Base-by-base conservation (phyloP, 2,888 invertebrate species). In the Minunthozetes semirufus region DNA sequence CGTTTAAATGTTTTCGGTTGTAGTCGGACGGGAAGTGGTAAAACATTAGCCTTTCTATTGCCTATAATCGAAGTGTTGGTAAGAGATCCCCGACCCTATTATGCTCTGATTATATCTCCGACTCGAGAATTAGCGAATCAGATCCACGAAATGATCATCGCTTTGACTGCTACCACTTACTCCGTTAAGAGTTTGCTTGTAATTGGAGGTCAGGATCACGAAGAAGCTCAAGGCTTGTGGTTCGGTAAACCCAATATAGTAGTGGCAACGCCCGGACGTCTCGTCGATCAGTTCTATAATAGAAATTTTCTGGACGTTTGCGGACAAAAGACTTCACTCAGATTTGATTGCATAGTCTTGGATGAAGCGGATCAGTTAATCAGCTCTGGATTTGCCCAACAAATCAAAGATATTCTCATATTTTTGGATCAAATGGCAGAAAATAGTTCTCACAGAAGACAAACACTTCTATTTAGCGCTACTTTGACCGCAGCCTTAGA, bases 11-110 rank as follows among this genome's bases (percentile, higher is more conserved):
- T 94, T 80, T 91, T 99, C 77, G 98, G 95, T 11, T 94, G 94
- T 80, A 95, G 97, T 0, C 95, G 97, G 83, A 99, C 98, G 11
- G 98, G 98, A 17, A 96, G 95, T 75, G 98, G 98, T 1, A 99
- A 99, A 86, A 99, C 99, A 0, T 88, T 98, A 81, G 95, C 98
- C 0, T 99, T 99, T 86, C 96, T 94, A 0, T 83, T 98, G 73
- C 97, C 97, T 0, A 93, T 98, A 80, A 83, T 98, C 66, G 94
- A 97, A 82, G 89, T 89, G 81, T 85, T 98, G 38, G 91, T 92
- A 76, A 91, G 94, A 81, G 97, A 99, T 83, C 97, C 97, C 0
- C 94, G 91, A 83, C 96, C 96, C 74, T 94, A 98, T 82, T 99
- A 91, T 86, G 95, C 96, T 1, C 85, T 99, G 38, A 86, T 99